phyloP scores from a whole-genome alignment of 2,113 vertebrate genomes.

The Brienomyrus longianalis region DNA sequence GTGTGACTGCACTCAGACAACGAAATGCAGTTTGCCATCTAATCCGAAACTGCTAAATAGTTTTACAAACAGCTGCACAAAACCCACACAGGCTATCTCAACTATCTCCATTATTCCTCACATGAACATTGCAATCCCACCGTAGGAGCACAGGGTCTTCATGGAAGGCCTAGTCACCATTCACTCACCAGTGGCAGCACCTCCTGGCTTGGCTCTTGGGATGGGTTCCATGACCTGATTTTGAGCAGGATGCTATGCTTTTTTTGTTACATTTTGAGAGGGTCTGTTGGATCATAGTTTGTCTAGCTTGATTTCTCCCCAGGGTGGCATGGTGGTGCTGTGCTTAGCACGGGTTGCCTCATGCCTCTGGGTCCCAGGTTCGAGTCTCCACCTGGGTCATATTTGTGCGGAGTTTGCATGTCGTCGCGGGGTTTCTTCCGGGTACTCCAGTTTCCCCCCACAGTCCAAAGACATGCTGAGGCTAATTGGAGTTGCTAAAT shows the following conservation, averaged over 20 bases:
- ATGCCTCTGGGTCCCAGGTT: too few species aligned
- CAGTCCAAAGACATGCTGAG: too few species aligned
- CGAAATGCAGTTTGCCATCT: neutral
- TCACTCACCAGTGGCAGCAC: neutral
- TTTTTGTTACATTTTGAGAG: neutral
- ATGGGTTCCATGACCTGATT: neutral
- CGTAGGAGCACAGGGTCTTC: neutral
- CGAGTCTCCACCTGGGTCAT: too few species aligned
- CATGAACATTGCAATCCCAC: neutral
- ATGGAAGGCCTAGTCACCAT: neutral
- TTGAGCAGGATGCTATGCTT: neutral
- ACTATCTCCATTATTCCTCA: neutral
- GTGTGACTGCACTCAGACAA: neutral
- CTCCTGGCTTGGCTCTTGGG: neutral
- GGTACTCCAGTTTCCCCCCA: too few species aligned
- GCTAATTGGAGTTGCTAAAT: too few species aligned
- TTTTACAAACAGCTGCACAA: neutral
- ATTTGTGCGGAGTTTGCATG: too few species aligned
- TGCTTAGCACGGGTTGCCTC: too few species aligned
- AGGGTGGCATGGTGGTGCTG: too few species aligned
- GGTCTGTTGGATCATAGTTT: neutral
- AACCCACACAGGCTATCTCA: neutral
- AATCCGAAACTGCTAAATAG: neutral
- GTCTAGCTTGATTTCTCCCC: neutral
- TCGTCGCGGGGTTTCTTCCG: too few species aligned